A percentile compares a stretch with the other conserved stretches of the same genome.
Evolutionary conservation across 1,140 invertebrate genomes (phyloP).

Genomic region (Sogatella furcifera): DNA sequence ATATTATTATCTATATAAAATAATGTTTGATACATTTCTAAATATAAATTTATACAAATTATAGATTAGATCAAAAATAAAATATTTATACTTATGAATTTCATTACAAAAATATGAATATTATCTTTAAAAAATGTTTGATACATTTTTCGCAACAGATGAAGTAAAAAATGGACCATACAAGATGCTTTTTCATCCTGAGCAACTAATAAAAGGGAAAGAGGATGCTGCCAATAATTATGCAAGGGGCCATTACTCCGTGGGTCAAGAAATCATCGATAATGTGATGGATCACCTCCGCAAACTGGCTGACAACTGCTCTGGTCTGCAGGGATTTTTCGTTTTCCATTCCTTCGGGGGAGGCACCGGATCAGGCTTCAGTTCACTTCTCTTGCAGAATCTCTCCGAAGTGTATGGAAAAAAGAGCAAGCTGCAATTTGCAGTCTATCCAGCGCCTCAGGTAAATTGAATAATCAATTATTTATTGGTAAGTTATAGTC

Average conservation of each 20-base stretch:
- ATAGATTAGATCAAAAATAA: no score
- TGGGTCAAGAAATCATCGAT: neutral
- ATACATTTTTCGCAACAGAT: neutral
- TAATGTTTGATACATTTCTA: no score
- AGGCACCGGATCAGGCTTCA: neutral
- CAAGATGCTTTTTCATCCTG: neutral
- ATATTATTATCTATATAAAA: no score
- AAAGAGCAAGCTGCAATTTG: neutral
- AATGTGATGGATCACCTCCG: neutral
- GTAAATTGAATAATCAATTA: neutral
- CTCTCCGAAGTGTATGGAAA: neutral
- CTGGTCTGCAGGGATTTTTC: neutral
- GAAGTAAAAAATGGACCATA: neutral
- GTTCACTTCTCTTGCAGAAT: neutral
- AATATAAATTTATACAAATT: no score
- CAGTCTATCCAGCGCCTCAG: neutral
- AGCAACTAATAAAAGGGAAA: neutral
- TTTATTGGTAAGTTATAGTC: no score
- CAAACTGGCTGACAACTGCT: neutral
- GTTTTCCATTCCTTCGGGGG: neutral
- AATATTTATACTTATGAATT: no score
- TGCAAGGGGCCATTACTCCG: neutral
- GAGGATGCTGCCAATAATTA: neutral
- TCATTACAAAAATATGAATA: no score
- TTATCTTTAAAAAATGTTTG: no score